Evolutionary conservation across 2,797 vertebrate genomes (phyloP), one percentile per base, ranked within the genome.

Genomic region (Spinibarbus caldwelli): DNA sequence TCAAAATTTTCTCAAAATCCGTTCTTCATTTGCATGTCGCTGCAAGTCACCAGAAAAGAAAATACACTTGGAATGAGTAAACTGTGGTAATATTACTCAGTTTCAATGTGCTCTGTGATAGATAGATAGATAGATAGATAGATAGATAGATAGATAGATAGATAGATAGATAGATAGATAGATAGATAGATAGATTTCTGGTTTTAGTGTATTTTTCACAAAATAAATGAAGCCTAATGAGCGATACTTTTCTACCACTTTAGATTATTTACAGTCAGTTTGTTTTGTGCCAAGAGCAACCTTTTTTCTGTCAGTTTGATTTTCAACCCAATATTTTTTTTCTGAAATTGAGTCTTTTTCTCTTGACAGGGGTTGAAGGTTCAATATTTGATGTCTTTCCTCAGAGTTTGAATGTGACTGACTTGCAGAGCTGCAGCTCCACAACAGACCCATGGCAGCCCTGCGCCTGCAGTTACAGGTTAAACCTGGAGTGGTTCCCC

Each of bases 401-500:
- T 0, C 93, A 91, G 82, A 89, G 87, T 0, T 71, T 64, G 0
- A 92, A 90, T 0, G 73, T 92, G 4, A 93, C 93, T 0, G 91
- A 67, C 43, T 78, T 94, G 86, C 93, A 84, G 59, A 91, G 88
- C 17, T 97, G 96, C 66, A 66, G 89, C 75, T 90, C 90, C 68
- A 92, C 90, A 0, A 6, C 36, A 1, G 95, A 94, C 26, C 92
- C 87, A 1, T 96, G 95, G 92, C 91, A 92, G 75, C 93, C 96
- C 0, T 97, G 96, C 21, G 5, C 92, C 1, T 97, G 96, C 89
- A 95, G 90, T 89, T 97, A 96, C 43, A 88, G 91, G 0, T 93
- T 97, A 78, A 95, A 93, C 88, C 92, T 97, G 71, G 94, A 96
- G 93, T 97, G 96, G 96, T 96, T 96, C 88, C 96, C 96, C 0